Evolutionary conservation across 2,888 invertebrate genomes (phyloP).

Genomic region (Mycogona germanica): DNA sequence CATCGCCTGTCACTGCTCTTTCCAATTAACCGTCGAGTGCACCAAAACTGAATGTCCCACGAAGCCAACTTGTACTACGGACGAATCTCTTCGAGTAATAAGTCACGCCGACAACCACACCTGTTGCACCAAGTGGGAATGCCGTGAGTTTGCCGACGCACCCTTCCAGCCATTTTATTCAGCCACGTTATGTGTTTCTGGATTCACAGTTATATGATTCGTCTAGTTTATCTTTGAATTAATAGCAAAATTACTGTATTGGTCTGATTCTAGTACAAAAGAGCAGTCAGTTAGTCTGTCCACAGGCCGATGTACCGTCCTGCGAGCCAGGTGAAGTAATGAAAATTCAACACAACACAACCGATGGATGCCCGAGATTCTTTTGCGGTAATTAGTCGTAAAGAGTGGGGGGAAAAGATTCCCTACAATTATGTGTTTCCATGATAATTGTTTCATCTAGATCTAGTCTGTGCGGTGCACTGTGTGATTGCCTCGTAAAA

Average conservation of each 20-base stretch:
- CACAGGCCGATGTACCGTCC: conserved; percentile 58
- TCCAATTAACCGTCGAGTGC: conserved; percentile 22
- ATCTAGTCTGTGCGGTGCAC: no score
- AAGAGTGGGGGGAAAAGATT: conserved; percentile 27
- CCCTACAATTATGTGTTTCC: not conserved
- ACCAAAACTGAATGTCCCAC: conserved; percentile 21
- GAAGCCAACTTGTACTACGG: conserved; percentile 18
- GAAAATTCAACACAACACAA: conserved; percentile 41
- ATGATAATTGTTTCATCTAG: no score
- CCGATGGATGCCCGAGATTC: conserved; percentile 56
- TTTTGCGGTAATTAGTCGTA: conserved; percentile 62
- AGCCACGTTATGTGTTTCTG: no score
- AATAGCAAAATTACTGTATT: not conserved
- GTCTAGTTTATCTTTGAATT: not conserved
- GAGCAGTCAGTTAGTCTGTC: conserved; percentile 27
- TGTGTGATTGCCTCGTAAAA: no score
- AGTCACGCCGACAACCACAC: conserved; percentile 7
- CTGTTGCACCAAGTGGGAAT: conserved; percentile 21
- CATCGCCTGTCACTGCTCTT: conserved; percentile 54
- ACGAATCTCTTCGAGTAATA: conserved; percentile 18
- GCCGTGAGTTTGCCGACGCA: conserved; percentile 18
- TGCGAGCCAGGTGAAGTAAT: conserved; percentile 48
- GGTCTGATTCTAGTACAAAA: conserved; percentile 42
- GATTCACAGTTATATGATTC: no score
- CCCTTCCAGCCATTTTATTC: not conserved